Conservation (phyloP, 2,888 invertebrate genomes). For the Eueremaeus valkanovi region DNA sequence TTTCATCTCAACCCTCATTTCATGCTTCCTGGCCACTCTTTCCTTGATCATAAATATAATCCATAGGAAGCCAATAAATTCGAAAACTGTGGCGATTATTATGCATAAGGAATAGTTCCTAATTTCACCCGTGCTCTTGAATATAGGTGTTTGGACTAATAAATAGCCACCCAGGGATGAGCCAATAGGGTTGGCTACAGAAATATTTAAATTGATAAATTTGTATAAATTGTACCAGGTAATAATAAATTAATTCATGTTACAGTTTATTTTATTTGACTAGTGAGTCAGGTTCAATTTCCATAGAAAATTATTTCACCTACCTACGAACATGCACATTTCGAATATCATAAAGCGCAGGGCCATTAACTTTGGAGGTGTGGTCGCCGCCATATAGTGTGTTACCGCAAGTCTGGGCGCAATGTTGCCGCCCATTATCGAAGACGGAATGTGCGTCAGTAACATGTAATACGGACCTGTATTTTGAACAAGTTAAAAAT, state of each 20-base stretch:
- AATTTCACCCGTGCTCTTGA: neutral
- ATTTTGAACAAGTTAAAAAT: neutral
- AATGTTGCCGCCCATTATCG: neutral
- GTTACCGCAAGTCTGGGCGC: neutral
- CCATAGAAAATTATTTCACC: no score
- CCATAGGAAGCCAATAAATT: neutral
- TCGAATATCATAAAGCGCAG: constrained; percentile 2
- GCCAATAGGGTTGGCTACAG: neutral
- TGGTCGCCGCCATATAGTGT: neutral
- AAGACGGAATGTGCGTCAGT: neutral
- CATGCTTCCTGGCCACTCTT: neutral
- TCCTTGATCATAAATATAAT: neutral
- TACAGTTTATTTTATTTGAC: no score
- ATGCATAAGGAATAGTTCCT: neutral
- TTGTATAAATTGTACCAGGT: no score
- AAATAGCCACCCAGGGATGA: neutral
- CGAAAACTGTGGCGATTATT: neutral
- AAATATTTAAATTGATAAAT: neutral
- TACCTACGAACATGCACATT: neutral
- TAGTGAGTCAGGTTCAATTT: no score
- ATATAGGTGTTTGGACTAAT: neutral
- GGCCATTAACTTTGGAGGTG: neutral
- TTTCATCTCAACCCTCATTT: neutral
- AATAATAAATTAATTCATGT: no score
- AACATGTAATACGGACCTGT: neutral